These are phyloP conservation scores for Hylia prasina DNA, from an alignment of 2,113 vertebrate species.

Conservation along the genomic window DNA sequence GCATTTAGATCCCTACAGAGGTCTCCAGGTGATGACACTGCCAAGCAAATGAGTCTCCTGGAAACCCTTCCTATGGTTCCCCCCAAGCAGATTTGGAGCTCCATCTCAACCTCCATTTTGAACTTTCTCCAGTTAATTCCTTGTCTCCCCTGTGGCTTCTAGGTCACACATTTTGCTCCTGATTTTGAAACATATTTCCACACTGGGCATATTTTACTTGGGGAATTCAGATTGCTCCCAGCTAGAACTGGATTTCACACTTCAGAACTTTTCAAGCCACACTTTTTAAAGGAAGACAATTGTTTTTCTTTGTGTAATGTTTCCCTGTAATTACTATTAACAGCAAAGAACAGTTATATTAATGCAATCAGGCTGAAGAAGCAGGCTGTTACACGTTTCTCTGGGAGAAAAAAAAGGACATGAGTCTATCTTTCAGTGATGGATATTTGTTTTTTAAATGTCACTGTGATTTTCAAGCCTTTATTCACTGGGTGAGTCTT, in stretches of 20 bases:
- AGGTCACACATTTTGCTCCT: not conserved
- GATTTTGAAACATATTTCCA: not conserved
- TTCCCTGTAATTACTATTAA: not conserved
- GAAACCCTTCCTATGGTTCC: not conserved
- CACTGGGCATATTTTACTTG: not conserved
- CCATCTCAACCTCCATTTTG: not conserved
- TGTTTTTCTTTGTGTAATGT: not conserved
- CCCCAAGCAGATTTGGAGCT: not conserved
- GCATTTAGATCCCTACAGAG: not conserved
- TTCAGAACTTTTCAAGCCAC: not conserved
- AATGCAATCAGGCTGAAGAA: not conserved
- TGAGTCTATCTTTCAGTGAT: not conserved
- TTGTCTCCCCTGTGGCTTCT: not conserved
- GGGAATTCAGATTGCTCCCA: not conserved
- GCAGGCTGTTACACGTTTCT: not conserved
- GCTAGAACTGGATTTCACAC: not conserved
- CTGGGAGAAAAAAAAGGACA: not conserved
- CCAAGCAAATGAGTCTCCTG: not conserved
- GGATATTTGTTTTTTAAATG: not conserved
- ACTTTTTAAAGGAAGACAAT: not conserved
- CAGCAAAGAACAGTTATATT: not conserved
- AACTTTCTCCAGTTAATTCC: not conserved
- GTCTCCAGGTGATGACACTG: not conserved
- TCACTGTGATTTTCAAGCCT: not conserved
- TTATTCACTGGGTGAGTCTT: not conserved